phyloP scores from a whole-genome alignment of 2,113 vertebrate genomes.

The Alligator sinensis region DNA sequence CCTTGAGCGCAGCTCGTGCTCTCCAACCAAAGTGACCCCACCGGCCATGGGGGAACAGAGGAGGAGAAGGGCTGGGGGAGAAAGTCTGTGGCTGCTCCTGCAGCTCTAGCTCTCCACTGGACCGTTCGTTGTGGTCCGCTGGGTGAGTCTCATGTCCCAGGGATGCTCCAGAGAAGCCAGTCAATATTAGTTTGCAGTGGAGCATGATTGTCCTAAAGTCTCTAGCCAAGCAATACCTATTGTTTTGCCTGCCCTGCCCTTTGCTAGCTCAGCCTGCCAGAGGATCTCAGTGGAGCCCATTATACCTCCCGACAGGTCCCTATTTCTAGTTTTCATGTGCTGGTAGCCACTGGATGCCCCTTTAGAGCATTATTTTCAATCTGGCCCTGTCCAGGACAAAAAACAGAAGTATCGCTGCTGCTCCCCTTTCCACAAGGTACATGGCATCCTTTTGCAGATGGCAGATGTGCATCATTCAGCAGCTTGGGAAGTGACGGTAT shows the following conservation, averaged over 20 bases:
- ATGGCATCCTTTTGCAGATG: slow-evolving; percentile 49
- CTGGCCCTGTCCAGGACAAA: slow-evolving; percentile 39
- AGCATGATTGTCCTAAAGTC: neutral
- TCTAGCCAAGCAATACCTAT: neutral
- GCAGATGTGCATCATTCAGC: slow-evolving; percentile 50
- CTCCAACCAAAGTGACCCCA: slow-evolving; percentile 69
- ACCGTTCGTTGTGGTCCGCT: neutral
- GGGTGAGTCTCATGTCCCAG: neutral
- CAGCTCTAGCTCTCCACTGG: accelerated
- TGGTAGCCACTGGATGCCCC: neutral
- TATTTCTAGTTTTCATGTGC: accelerated
- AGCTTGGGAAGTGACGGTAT: slow-evolving; percentile 65
- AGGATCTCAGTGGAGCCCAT: neutral
- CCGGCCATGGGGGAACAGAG: neutral
- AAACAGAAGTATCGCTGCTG: slow-evolving; percentile 63
- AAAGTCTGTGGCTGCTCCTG: neutral
- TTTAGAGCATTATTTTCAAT: slow-evolving; percentile 33
- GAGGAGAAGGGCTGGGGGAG: accelerated
- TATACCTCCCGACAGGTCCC: neutral
- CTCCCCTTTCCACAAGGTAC: slow-evolving; percentile 45
- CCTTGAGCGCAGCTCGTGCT: slow-evolving; percentile 59
- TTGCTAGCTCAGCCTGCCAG: neutral
- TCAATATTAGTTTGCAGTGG: neutral
- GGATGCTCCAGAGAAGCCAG: neutral
- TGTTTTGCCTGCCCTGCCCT: neutral